A percentile compares a stretch with the other conserved stretches of the same genome.
These are phyloP conservation scores for Agrypnia vestita DNA, from an alignment of 1,140 invertebrate genomes.

Conservation along the genomic window DNA sequence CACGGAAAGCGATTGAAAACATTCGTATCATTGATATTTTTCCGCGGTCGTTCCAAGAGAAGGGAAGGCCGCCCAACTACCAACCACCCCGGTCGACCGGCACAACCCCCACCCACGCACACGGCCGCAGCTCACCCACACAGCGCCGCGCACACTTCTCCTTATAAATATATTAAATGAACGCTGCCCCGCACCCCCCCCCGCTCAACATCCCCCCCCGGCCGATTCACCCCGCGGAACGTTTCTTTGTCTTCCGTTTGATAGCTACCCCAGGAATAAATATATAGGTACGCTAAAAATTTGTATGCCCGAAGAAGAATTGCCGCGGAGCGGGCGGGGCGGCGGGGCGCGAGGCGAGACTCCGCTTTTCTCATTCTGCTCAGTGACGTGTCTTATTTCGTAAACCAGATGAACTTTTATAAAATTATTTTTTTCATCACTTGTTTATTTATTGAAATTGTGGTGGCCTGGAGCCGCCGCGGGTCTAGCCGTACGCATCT, in stretches of 20 bases:
- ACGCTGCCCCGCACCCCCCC: conserved; percentile 27
- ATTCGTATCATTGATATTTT: too few relatives aligned
- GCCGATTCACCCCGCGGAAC: conserved; percentile 21
- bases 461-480: too few relatives aligned
- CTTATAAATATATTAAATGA: conserved; percentile 58
- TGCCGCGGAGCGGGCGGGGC: conserved; percentile 24
- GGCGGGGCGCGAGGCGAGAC: background rate
- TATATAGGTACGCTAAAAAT: conserved; percentile 55
- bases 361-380: background rate
- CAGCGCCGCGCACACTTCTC: conserved; percentile 22
- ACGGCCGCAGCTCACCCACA: too few relatives aligned
- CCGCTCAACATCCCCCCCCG: too few relatives aligned
- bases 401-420: background rate
- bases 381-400: background rate
- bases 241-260: conserved; percentile 57
- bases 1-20: too few relatives aligned
- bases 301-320: conserved; percentile 57
- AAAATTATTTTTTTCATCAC: too few relatives aligned
- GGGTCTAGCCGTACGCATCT: too few relatives aligned
- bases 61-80: too few relatives aligned
- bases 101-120: too few relatives aligned
- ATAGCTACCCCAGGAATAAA: conserved; percentile 54
- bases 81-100: too few relatives aligned
- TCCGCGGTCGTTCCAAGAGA: too few relatives aligned
- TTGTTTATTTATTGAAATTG: too few relatives aligned